Base-by-base conservation (phyloP, 2,888 invertebrate species). In the Ophion costatus region DNA sequence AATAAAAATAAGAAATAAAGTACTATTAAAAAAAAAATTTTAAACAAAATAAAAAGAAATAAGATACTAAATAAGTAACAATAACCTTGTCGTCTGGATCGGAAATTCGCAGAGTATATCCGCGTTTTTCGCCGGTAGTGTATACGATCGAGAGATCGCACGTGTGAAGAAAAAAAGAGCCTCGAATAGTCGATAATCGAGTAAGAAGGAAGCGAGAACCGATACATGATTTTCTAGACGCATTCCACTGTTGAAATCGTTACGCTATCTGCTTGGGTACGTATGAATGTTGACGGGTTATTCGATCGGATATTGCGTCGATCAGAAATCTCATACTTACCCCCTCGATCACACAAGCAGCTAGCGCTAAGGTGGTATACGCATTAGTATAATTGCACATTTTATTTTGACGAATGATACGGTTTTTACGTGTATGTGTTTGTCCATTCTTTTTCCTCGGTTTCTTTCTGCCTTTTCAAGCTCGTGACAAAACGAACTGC, bases 291-390 rank as follows among this genome's bases (percentile, higher is more conserved):
- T 38, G 51, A 75, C 7, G 57, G 74, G 70, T 75, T 63, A 61
- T 84, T 69, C 64, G 73, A 71, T 73, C 79, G 63, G 59, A 24
- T 22, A 61, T 82, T 71, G 64, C 75, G 33, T 69, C 80, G 63
- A 56, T 17, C 76, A 66, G 70, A 77, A 85, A 69, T 59, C 11
- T 71, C 56, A 83, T 86, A 88, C 84, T 88, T 87, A 89, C 87
- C 86, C 86, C 82, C 20, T 71, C 83, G 64, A 76, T 83, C 86
- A 80, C 80, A 82, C 86, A 69, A 81, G 71, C 83, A 75, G 80
- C 79, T 88, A 89, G 88, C 89, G 88, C 89, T 89, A 90, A 89
- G 89, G 89, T 89, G 89, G 89, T 88, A 86, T 87, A 83, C 77
- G 73, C 80, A 82, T 86, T 83, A 86, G 86, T 86, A 82, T 77